These are phyloP conservation scores for Eriosoma lanigerum DNA, from an alignment of 1,140 invertebrate genomes.

Conservation along the genomic window DNA sequence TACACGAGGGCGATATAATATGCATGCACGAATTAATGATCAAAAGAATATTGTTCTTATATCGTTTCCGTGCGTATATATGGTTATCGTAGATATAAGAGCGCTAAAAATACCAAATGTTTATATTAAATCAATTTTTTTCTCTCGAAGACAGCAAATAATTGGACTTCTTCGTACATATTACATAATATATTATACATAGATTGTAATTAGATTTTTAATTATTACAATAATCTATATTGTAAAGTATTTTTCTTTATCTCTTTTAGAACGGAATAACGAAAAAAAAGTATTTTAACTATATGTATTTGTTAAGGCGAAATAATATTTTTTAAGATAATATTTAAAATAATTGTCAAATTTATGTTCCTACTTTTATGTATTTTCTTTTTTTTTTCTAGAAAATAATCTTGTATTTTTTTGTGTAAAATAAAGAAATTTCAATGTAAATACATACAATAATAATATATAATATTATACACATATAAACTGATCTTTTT, in stretches of 20 bases:
- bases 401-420: slow-evolving; percentile 2
- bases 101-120: slow-evolving; percentile 1
- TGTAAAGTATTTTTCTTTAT: neutral
- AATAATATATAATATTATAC: neutral
- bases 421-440: slow-evolving; percentile 25
- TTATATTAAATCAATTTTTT: neutral
- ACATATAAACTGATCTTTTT: no score
- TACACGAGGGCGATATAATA: neutral
- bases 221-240: neutral
- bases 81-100: neutral
- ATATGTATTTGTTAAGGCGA: slow-evolving; percentile 9
- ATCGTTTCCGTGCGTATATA: no score
- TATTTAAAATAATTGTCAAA: slow-evolving; percentile 41
- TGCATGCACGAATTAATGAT: neutral
- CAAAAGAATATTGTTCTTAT: slow-evolving; percentile 32
- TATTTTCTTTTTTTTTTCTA: slow-evolving; percentile 29
- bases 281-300: slow-evolving; percentile 1
- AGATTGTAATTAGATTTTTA: neutral
- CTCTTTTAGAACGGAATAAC: no score
- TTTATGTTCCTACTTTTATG: slow-evolving; percentile 49
- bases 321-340: slow-evolving; percentile 22
- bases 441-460: slow-evolving; percentile 6
- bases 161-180: no score
- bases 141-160: neutral
- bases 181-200: neutral